A percentile compares a stretch with the other conserved stretches of the same genome.
Conservation (phyloP, 1,140 invertebrate genomes). For the Eubasilissa regina region DNA sequence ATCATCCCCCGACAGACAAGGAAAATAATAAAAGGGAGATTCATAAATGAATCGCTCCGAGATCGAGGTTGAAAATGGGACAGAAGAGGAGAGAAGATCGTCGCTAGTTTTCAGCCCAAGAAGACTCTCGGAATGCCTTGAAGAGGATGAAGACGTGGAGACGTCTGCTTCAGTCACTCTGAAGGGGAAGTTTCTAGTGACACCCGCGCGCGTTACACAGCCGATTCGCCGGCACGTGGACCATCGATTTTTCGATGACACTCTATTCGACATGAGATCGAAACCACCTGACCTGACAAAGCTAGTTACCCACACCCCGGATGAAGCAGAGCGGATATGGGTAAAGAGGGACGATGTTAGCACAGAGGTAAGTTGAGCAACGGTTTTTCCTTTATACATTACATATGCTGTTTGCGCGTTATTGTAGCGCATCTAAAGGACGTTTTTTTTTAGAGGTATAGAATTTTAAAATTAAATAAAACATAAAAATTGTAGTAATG, state of each 20-base stretch:
- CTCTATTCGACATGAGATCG: conserved; percentile 84
- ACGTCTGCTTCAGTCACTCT: conserved; percentile 65
- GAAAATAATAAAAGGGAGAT: background rate
- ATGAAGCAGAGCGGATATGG: conserved; percentile 80
- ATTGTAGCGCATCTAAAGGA: too few species aligned
- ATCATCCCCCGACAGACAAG: background rate
- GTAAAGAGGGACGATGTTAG: conserved; percentile 70
- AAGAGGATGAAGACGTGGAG: conserved; percentile 85
- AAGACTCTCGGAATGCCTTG: conserved; percentile 85
- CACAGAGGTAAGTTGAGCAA: conserved; percentile 41
- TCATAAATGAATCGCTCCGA: conserved; percentile 42
- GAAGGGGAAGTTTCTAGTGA: conserved; percentile 55
- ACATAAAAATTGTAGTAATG: too few species aligned
- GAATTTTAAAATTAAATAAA: too few species aligned
- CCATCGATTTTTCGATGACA: conserved; percentile 85
- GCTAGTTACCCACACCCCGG: conserved; percentile 62
- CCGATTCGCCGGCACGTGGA: conserved; percentile 79
- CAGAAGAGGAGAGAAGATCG: conserved; percentile 28
- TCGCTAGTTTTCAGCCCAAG: conserved; percentile 70
- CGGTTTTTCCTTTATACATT: background rate
- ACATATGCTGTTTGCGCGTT: too few species aligned
- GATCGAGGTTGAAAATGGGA: conserved; percentile 31
- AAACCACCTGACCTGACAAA: conserved; percentile 74
- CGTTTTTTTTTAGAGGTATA: too few species aligned
- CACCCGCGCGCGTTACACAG: conserved; percentile 61